phyloP scores from a whole-genome alignment of 2,888 invertebrate species.

The Panopea generosa region DNA sequence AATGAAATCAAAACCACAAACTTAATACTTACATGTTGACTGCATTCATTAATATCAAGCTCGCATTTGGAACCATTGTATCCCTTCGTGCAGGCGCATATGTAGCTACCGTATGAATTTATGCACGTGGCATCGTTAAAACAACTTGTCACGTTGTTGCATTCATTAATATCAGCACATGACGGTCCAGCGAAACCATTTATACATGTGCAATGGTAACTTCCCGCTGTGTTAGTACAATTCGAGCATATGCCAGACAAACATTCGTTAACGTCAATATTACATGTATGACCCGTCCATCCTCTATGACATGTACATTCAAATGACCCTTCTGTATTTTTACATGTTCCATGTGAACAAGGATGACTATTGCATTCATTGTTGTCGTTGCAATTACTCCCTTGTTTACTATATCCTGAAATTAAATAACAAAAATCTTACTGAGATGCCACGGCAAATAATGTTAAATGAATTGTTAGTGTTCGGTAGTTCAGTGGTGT shows the following conservation, averaged over 20 bases:
- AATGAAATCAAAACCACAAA: too few relatives aligned
- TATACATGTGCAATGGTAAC: not conserved
- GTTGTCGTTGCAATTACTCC: not conserved
- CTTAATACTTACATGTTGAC: too few relatives aligned
- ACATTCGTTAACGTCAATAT: conserved; percentile 13
- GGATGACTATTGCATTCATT: not conserved
- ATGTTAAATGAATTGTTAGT: too few relatives aligned
- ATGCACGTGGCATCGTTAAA: not conserved
- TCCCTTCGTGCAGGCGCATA: not conserved
- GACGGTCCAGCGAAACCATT: not conserved
- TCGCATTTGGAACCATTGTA: not conserved
- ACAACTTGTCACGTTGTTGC: not conserved
- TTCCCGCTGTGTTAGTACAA: not conserved
- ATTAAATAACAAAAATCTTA: too few relatives aligned
- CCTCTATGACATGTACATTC: not conserved
- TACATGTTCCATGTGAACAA: not conserved
- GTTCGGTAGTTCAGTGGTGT: too few relatives aligned
- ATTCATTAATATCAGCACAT: not conserved
- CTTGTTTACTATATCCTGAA: not conserved
- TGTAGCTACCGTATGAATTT: not conserved
- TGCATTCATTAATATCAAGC: too few relatives aligned
- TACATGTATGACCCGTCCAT: conserved; percentile 1
- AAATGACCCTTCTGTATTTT: not conserved
- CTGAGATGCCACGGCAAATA: too few relatives aligned
- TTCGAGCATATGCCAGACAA: not conserved